phyloP scores from a whole-genome alignment of 2,113 vertebrate species.

The Ptilorrhoa leucosticta region DNA sequence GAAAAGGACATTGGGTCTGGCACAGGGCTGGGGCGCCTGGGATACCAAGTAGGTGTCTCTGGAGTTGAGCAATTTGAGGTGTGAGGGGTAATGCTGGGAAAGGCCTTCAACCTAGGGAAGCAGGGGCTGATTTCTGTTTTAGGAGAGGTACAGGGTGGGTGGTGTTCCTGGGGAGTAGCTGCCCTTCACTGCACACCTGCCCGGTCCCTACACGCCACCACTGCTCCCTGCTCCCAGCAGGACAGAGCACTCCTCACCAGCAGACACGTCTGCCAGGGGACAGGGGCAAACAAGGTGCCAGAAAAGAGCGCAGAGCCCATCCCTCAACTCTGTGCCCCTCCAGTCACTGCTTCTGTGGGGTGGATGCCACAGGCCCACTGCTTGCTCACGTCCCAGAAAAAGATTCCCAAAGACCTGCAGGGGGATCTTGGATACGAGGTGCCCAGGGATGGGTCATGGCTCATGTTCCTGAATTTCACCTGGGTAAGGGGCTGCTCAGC shows the following conservation, averaged over 20 bases:
- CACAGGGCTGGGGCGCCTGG: rapidly evolving
- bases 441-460: too few species aligned
- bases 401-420: not conserved
- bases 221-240: not conserved
- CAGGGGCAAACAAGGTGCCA: not conserved
- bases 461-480: rapidly evolving
- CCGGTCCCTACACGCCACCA: rapidly evolving
- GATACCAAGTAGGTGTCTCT: not conserved
- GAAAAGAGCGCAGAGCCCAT: not conserved
- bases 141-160: not conserved
- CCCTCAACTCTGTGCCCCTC: rapidly evolving
- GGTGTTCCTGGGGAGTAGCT: not conserved
- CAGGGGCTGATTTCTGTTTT: not conserved
- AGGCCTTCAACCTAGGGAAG: not conserved
- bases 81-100: not conserved
- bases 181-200: not conserved
- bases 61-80: not conserved
- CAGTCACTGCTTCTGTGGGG: not conserved
- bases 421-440: rapidly evolving
- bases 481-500: not conserved
- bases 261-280: not conserved
- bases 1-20: not conserved
- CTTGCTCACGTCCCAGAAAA: rapidly evolving
- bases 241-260: not conserved
- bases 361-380: not conserved